Conservation (phyloP, 2,113 vertebrate species). For the Fregetta grallaria region DNA sequence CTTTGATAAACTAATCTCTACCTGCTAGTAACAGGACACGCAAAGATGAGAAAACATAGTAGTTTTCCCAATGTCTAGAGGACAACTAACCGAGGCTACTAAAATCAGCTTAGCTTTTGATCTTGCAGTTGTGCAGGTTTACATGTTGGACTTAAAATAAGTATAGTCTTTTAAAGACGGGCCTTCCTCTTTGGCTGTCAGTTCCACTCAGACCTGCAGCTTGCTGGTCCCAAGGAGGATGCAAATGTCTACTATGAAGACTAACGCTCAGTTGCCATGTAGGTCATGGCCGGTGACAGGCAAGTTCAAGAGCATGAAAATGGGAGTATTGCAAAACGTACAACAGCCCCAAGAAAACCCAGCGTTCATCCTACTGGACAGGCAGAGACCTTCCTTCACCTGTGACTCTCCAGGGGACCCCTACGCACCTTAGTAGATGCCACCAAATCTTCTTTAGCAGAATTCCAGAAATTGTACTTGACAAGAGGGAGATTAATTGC, state of each 20-base stretch:
- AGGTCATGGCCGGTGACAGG: neutral
- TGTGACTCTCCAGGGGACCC: neutral
- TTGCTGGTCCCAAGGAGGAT: neutral
- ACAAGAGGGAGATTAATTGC: neutral
- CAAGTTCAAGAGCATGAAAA: neutral
- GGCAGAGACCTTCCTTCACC: neutral
- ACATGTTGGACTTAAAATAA: neutral
- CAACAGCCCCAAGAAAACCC: neutral
- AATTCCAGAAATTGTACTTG: neutral
- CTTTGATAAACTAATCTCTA: neutral
- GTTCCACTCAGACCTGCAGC: neutral
- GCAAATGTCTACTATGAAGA: rapidly evolving
- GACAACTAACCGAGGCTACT: neutral
- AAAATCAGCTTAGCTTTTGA: neutral
- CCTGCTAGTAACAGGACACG: neutral
- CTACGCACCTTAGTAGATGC: rapidly evolving
- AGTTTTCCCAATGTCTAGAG: neutral
- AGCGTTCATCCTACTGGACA: neutral
- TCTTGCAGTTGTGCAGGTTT: neutral
- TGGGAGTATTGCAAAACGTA: rapidly evolving
- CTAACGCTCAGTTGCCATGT: neutral
- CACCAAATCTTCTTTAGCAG: neutral
- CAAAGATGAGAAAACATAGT: neutral
- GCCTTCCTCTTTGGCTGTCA: neutral
- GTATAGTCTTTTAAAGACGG: neutral